A percentile compares a stretch with the other conserved stretches of the same genome.
These are phyloP conservation scores for Pristionchus mayeri DNA, from an alignment of 2,888 invertebrate genomes.

Conservation along the genomic window DNA sequence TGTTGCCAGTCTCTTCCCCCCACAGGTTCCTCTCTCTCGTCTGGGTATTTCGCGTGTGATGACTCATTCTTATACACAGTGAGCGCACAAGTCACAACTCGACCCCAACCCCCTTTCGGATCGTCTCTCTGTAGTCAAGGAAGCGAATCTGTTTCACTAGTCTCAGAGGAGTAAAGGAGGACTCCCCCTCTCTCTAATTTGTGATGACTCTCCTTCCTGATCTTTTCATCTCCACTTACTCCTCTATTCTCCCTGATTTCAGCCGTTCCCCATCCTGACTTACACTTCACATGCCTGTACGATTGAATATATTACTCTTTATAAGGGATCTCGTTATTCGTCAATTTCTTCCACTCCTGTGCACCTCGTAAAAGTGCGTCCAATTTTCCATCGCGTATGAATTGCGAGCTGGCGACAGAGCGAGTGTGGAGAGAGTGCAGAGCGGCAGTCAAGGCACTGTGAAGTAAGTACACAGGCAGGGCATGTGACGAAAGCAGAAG, in stretches of 20 bases:
- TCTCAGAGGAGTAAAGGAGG: neutral
- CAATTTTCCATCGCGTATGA: neutral
- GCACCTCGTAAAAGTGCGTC: neutral
- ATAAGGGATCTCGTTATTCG: too few relatives aligned
- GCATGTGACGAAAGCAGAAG: neutral
- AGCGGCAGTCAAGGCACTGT: slow-evolving; percentile 6
- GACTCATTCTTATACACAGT: neutral
- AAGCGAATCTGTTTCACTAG: slow-evolving; percentile 2
- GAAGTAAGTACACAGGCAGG: too few relatives aligned
- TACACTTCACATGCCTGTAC: too few relatives aligned
- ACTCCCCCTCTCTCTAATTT: neutral
- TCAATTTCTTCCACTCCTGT: neutral
- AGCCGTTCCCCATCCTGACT: neutral
- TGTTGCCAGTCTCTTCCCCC: neutral
- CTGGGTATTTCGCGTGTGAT: neutral
- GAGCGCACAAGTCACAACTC: neutral
- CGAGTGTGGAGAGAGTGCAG: neutral
- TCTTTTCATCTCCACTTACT: neutral
- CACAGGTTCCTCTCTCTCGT: neutral
- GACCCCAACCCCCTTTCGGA: neutral
- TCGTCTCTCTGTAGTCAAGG: neutral
- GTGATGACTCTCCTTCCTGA: neutral
- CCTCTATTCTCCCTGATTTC: neutral
- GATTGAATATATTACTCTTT: too few relatives aligned
- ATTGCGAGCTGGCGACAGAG: neutral